Conservation (phyloP, 2,888 invertebrate species). For the Aphodius sticticus region DNA sequence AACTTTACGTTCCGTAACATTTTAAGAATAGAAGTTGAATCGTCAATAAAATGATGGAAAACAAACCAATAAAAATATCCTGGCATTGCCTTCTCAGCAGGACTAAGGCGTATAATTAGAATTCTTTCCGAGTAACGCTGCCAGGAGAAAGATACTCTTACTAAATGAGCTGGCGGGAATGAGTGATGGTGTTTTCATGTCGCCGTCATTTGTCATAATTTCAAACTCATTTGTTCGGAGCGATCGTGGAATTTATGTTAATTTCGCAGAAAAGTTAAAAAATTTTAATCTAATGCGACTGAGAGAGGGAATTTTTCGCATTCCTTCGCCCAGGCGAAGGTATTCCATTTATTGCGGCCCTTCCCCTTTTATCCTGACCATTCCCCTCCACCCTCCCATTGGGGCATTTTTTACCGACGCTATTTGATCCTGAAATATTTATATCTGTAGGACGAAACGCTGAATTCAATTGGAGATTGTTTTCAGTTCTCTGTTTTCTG, state of each 20-base stretch:
- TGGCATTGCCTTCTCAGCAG: neutral
- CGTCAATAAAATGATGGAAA: no score
- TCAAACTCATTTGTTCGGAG: conserved; percentile 42
- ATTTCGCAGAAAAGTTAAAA: conserved; percentile 41
- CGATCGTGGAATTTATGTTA: conserved; percentile 43
- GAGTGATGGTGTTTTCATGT: conserved; percentile 43
- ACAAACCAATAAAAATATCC: neutral
- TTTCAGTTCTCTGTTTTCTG: neutral
- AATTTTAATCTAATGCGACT: conserved; percentile 9
- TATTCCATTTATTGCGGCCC: neutral
- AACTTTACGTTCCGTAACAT: neutral
- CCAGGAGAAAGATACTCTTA: neutral
- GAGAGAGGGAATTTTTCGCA: neutral
- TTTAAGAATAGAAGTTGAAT: neutral
- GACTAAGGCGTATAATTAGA: conserved; percentile 26
- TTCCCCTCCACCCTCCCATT: neutral
- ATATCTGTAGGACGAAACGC: neutral
- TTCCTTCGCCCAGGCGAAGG: neutral
- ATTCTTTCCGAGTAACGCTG: neutral
- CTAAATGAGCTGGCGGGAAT: conserved; percentile 29
- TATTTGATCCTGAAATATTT: neutral
- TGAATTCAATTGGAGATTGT: neutral
- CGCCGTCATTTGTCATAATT: conserved; percentile 45
- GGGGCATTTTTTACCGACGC: neutral
- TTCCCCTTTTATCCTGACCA: neutral